Conservation (phyloP, 2,797 vertebrate species). For the Toxotes lorentzi region DNA sequence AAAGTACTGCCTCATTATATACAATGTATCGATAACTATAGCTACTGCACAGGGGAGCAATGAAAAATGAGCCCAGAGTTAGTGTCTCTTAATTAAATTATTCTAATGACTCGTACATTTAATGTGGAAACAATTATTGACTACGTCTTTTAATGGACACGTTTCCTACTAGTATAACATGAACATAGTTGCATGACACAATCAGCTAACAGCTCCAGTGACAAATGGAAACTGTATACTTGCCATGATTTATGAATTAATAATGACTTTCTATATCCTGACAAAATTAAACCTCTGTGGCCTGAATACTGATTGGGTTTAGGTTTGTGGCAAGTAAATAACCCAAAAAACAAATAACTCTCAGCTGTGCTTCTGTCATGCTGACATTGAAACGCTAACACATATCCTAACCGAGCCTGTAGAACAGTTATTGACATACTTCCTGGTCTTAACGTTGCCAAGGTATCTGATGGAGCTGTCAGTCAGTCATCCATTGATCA, state of each 20-base stretch:
- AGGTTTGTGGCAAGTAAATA: constrained; percentile 1
- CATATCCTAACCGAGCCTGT: neutral
- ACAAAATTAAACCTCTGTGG: neutral
- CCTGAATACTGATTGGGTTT: neutral
- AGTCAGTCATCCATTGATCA: constrained; percentile 45
- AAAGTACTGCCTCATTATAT: neutral
- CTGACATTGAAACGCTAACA: neutral
- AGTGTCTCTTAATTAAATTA: neutral
- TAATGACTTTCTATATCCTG: neutral
- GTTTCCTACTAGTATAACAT: neutral
- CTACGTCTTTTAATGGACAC: neutral
- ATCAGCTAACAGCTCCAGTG: neutral
- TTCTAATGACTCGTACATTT: neutral
- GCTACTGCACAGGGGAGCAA: neutral
- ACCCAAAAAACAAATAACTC: neutral
- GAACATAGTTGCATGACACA: neutral
- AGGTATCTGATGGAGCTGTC: constrained; percentile 59
- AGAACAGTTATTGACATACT: constrained; percentile 18
- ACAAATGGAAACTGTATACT: constrained; percentile 4
- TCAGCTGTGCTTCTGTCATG: neutral
- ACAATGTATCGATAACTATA: neutral
- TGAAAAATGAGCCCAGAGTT: neutral
- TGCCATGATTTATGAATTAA: neutral
- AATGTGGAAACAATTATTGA: neutral
- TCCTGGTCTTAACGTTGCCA: constrained; percentile 5